Evolutionary conservation across 1,140 invertebrate genomes (phyloP), one percentile per base, ranked within the genome.

Genomic region (Penaeus japonicus): DNA sequence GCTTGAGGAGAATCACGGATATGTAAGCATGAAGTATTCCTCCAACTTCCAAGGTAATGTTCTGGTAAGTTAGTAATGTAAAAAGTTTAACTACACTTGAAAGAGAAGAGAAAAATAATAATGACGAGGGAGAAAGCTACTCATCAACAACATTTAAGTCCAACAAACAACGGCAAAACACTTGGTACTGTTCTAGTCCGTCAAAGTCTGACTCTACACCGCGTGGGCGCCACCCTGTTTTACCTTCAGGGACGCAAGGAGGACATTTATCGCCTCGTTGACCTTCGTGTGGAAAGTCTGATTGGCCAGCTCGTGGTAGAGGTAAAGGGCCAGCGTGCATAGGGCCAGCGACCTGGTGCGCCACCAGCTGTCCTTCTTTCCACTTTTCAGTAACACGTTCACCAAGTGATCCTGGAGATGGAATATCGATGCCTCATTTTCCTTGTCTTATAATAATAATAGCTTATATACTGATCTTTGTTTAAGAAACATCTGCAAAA

Each of bases 341-440:
- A 99, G 93, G 27, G 97, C 97, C 89, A 98, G 96, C 92, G 97
- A 98, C 85, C 97, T 95, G 27, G 97, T 98, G 91, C 96, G 94
- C 54, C 96, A 97, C 65, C 96, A 96, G 85, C 97, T 96, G 93
- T 99, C 98, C 47, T 95, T 94, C 86, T 97, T 96, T 79, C 97
- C 97, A 91, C 96, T 96, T 91, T 96, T 95, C 80, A 99, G 93
- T 81, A 99, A 93, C 91, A 98, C 96, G 92, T 96, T 96, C 59
- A 98, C 93, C 85, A 98, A 95, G 92, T 97, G 96, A 92, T 99
- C 97, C 95, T 98, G 92, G 57, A 95, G 93, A 85, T 20, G 90
- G 30, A 81, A 81, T 17, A 62, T 57, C n/a, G 54, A n/a, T 24
- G 86, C 54, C 79, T 82, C 47, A 89, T 47, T 47, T n/a, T 47